Evolutionary conservation across 2,888 invertebrate genomes (phyloP), one percentile per base, ranked within the genome.

Genomic region (Sphinx pinastri): DNA sequence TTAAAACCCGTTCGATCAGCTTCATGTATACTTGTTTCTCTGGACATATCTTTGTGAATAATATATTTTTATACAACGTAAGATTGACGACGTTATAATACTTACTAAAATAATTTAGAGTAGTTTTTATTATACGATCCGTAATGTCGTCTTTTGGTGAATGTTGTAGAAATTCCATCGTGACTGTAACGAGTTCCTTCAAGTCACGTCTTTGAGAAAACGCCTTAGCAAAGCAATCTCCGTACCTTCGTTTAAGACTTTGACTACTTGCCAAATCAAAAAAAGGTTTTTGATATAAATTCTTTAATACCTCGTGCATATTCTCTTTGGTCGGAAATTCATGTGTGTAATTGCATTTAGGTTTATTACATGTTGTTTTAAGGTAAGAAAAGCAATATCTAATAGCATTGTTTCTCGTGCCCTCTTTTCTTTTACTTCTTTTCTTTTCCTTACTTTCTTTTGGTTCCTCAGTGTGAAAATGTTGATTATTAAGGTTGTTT

Each of bases 51-150:
- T 19, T 13, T 19, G 8, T 58, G 19, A 55, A 59, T 14, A 59
- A 68, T 58, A 58, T 47, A 19, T 68, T 19, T 57, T 47, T 58
- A 58, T 52, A 68, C 58, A 49, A 13, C 38, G n/a, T 59, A 38
- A 59, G 38, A 49, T 58, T 19, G 14, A 57, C 13, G 8, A 49
- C 57, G 8, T 57, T 49, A 16, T 38, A 3, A 38, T 38, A 5
- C 5, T 58, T 55, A 58, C 49, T 58, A 45, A 68, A 14, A 47
- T 68, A 45, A 14, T n/a, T 47, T 58, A 68, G 57, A 19, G 19
- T 25, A n/a, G 58, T 49, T 11, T 68, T 14, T 11, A 57, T 7
- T n/a, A 68, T 45, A 16, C 19, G 13, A 68, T n/a, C 25, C 25
- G 49, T 58, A 58, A 58, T 45, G n/a, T 49, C 12, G 19, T 13